These are phyloP conservation scores for Microctonus brassicae DNA, from an alignment of 2,888 invertebrate genomes.

Conservation along the genomic window DNA sequence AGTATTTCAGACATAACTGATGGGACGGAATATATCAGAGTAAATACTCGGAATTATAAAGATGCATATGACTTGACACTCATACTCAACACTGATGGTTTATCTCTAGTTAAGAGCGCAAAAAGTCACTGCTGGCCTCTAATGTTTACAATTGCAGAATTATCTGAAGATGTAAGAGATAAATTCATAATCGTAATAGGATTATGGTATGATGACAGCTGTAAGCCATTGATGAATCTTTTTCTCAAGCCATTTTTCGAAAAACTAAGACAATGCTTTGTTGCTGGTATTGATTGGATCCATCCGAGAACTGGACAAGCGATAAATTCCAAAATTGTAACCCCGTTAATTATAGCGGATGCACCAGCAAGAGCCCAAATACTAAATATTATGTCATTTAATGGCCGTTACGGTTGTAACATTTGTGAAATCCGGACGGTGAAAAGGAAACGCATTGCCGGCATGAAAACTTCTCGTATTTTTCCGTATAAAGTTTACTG, in stretches of 20 bases:
- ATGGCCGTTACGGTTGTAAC: neutral
- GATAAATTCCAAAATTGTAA: neutral
- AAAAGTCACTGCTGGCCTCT: conserved; percentile 38
- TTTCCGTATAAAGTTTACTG: conserved; percentile 13
- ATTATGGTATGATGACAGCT: conserved; percentile 29
- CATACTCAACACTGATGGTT: conserved; percentile 38
- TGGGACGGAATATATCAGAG: conserved; percentile 39
- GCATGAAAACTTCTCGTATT: neutral
- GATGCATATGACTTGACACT: conserved; percentile 35
- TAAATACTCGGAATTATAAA: conserved; percentile 28
- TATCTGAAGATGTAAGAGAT: conserved; percentile 26
- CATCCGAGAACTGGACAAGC: neutral
- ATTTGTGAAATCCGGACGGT: neutral
- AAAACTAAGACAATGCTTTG: neutral
- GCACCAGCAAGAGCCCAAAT: neutral
- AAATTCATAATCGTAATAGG: conserved; percentile 12
- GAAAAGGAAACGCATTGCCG: neutral
- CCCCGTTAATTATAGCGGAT: neutral
- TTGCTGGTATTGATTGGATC: neutral
- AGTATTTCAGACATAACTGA: conserved; percentile 36
- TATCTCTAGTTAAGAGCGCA: conserved; percentile 38
- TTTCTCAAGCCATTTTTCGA: conserved; percentile 12
- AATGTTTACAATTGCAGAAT: conserved; percentile 36
- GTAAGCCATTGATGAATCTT: conserved; percentile 35
- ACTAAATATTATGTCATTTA: neutral